Conservation (phyloP, 2,113 vertebrate genomes). For the Ariopsis seemanni region DNA sequence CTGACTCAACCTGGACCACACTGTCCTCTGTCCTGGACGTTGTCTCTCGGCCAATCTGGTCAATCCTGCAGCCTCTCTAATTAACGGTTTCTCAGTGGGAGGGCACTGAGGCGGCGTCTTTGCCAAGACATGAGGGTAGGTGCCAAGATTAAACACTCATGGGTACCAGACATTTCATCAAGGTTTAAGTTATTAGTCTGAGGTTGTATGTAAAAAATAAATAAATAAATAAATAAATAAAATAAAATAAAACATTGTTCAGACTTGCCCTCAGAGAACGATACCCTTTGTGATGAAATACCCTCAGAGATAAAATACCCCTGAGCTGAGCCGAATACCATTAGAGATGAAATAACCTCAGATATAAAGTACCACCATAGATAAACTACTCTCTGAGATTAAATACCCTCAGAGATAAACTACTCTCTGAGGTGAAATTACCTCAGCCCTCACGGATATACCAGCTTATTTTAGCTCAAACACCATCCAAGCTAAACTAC, state of each 20-base stretch:
- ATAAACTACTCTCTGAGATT: background rate
- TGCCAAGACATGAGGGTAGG: background rate
- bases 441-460: background rate
- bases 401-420: background rate
- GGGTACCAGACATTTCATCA: background rate
- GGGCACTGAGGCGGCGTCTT: background rate
- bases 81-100: constrained; percentile 37
- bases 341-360: background rate
- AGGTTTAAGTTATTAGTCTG: background rate
- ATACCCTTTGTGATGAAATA: background rate
- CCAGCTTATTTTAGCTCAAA: no score
- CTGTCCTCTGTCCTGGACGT: background rate
- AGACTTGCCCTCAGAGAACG: background rate
- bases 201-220: background rate
- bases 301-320: background rate
- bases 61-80: constrained; percentile 30
- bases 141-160: constrained; percentile 12
- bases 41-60: constrained; percentile 10
- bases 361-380: background rate
- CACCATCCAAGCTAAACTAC: background rate
- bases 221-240: background rate
- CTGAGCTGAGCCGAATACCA: background rate
- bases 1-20: constrained; percentile 17
- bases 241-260: background rate
- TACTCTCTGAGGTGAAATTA: background rate